A percentile compares a stretch with the other conserved stretches of the same genome.
These are phyloP conservation scores for Malacosoma neustria DNA, from an alignment of 2,888 invertebrate species.

Conservation along the genomic window DNA sequence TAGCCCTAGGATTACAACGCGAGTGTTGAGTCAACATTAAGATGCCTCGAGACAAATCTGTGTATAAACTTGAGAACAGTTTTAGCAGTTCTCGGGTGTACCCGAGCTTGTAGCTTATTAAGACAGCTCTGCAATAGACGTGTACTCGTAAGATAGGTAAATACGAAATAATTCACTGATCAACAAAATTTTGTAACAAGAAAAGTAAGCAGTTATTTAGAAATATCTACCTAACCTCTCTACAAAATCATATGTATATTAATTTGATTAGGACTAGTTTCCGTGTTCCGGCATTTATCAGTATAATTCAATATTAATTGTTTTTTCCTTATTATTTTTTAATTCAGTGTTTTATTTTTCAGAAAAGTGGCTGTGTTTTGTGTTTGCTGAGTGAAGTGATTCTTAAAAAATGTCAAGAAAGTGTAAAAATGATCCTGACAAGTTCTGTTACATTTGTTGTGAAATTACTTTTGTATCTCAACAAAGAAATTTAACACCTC, in stretches of 20 bases:
- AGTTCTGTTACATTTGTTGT: not conserved
- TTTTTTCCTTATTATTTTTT: not conserved
- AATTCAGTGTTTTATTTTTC: not conserved
- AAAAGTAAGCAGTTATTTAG: constrained; percentile 7
- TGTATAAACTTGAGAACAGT: not conserved
- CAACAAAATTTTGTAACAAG: constrained; percentile 8
- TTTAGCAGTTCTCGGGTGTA: not conserved
- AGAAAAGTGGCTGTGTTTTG: not conserved
- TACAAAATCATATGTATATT: constrained; percentile 3
- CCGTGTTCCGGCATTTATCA: not conserved
- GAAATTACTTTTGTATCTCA: not conserved
- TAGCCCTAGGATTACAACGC: not conserved
- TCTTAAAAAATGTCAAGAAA: not conserved
- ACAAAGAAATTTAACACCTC: not conserved
- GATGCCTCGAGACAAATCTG: not conserved
- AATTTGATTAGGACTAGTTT: constrained; percentile 1
- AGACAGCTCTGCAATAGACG: too few species aligned
- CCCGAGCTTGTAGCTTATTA: too few species aligned
- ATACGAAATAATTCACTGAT: constrained; percentile 1
- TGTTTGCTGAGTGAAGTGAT: not conserved
- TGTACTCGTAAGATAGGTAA: too few species aligned
- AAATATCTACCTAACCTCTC: constrained; percentile 8
- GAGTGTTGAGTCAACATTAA: not conserved
- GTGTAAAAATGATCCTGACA: not conserved
- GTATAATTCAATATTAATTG: not conserved